Evolutionary conservation across 2,888 invertebrate species (phyloP), one percentile per base, ranked within the genome.

Genomic region (Deroplatys truncata): DNA sequence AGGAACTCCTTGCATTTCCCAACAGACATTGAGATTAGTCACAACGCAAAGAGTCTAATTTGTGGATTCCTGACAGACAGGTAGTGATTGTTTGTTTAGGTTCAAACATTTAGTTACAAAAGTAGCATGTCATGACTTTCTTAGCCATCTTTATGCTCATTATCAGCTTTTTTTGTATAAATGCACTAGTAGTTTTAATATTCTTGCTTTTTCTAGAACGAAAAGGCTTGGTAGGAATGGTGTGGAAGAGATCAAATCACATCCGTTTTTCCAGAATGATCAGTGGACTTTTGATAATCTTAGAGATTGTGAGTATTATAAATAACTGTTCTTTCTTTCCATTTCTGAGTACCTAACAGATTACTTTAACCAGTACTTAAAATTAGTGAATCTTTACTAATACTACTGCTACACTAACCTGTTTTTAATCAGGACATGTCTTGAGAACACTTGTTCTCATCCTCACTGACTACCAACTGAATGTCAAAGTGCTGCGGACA

Each of bases 211-310:
- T 91, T 92, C 28, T 92, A 94, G 95, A 92, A 96, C 96, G 31
- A 96, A 96, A 93, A 96, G 99, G 92, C 95, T 99, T 92, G 99
- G 99, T 31, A 96, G 97, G 92, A 98, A 97, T 93, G 99, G 98
- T 92, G 97, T 99, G 28, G 97, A 97, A 91, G 99, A 99, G 94
- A 99, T 99, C 90, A 98, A 98, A 93, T 95, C 94, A 90, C 99
- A 99, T 94, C 96, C 96, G 29, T 99, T 99, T 94, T 99, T 99
- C 94, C 95, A 96, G 91, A 99, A 99, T 94, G 98, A 99, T 93
- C 98, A 98, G 92, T 99, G 99, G 99, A 98, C 98, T 89, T 99
- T 99, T 94, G 98, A 98, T 89, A 99, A 98, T 93, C 96, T 99
- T 90, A 95, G 99, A 90, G 97, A 98, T 93, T 97, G 98, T 95